Base-by-base conservation (phyloP, 1,140 invertebrate genomes). In the Diprion similis region DNA sequence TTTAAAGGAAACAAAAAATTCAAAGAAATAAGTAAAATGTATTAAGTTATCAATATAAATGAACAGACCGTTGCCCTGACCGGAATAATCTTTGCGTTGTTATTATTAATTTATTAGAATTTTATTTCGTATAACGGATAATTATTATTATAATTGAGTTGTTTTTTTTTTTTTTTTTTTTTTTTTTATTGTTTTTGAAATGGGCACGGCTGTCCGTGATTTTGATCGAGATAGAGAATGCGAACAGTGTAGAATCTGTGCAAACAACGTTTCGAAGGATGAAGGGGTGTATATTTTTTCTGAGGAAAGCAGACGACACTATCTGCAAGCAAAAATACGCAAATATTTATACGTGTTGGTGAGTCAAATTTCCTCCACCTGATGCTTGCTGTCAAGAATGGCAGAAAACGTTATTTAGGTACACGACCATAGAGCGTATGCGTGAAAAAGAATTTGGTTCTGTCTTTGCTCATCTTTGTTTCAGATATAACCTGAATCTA, bases 261-360 rank as follows among this genome's bases (percentile, higher is more conserved):
- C 89, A 73, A 78, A 74, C 73, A 85, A 88, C 76, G 75, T 87
- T 76, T 81, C 73, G 59, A 76, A 70, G 45, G 78, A 84, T 72
- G 80, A 84, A 71, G 86, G 83, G 70, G 82, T 90, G 73, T 80
- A 87, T 78, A 88, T 90, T 76, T 91, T 90, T 77, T 83, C 85
- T 68, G 88, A 90, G 67, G 88, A 90, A 78, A 89, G 89, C 66
- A 88, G 85, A 80, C 83, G 83, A 77, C 83, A 86, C 79, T 87
- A 87, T 79, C 79, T 91, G 72, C 87, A 89, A 78, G 85, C 84
- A 46, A 90, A 90, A 84, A 90, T 91, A 78, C 86, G 85, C 76
- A 90, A 89, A 85, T 91, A 91, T 84, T 83, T 91, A 66, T 87
- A 88, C 77, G 88, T 91, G 72, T 82, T 86, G 85, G 90, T 91